Conservation (phyloP, 2,113 vertebrate species). For the Calyptommatus sinebrachiatus region DNA sequence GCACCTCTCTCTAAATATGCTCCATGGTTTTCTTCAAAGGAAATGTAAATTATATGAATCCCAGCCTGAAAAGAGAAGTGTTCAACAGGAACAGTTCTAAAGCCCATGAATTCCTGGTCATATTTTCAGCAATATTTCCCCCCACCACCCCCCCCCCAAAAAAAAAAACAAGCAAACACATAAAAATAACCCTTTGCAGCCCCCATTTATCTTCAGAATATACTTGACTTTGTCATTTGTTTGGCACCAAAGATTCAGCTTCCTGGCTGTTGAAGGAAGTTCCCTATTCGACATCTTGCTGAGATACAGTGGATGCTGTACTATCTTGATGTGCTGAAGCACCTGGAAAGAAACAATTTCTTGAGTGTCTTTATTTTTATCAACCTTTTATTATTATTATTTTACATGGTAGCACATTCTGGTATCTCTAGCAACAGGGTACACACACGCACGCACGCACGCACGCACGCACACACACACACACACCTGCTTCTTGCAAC, state of each 20-base stretch:
- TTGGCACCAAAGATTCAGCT: conserved; percentile 52
- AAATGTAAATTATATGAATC: conserved; percentile 57
- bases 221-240: conserved; percentile 55
- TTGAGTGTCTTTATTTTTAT: not conserved
- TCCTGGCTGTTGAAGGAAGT: conserved; percentile 20
- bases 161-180: not conserved
- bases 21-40: conserved; percentile 44
- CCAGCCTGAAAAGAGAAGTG: conserved; percentile 65
- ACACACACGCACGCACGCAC: no score
- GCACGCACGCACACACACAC: no score
- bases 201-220: conserved; percentile 62
- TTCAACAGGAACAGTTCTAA: conserved; percentile 69
- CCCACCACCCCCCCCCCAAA: no score
- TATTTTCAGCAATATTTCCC: conserved; percentile 36
- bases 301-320: conserved; percentile 55
- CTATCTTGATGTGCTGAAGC: conserved; percentile 46
- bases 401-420: not conserved
- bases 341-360: conserved; percentile 57
- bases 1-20: conserved; percentile 20
- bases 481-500: no score
- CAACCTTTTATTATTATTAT: not conserved
- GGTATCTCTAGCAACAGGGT: no score
- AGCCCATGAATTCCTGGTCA: conserved; percentile 60
- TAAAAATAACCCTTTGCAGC: conserved; percentile 57
- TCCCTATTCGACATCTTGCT: conserved; percentile 59